A percentile compares a stretch with the other conserved stretches of the same genome.
These are phyloP conservation scores for Ochotona princeps DNA, from an alignment of 2,113 vertebrate species.

Conservation along the genomic window DNA sequence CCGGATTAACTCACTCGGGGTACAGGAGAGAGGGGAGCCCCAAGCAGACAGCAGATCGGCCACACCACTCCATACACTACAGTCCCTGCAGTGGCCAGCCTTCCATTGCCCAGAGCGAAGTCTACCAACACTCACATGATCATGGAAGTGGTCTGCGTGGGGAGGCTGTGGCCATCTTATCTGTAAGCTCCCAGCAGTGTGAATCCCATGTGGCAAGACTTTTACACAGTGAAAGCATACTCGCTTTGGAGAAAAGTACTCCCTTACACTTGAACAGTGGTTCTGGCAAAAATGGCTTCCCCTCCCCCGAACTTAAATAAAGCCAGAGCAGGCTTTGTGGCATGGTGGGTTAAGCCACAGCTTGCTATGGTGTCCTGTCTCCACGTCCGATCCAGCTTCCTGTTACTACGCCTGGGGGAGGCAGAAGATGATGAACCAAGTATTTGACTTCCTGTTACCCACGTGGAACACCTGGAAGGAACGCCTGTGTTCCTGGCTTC, in stretches of 20 bases:
- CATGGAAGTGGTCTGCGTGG: accelerated
- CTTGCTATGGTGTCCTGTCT: too few species aligned
- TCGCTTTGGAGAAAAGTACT: not conserved
- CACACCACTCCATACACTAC: not conserved
- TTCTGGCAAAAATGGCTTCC: not conserved
- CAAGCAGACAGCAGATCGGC: not conserved
- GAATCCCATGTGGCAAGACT: not conserved
- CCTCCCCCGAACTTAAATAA: not conserved
- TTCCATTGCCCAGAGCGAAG: not conserved
- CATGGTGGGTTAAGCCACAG: too few species aligned
- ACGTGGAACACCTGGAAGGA: too few species aligned
- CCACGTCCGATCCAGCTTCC: too few species aligned
- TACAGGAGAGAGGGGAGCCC: not conserved
- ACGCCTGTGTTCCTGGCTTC: too few species aligned
- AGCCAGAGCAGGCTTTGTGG: too few species aligned
- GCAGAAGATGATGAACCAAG: too few species aligned
- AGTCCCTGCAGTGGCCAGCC: not conserved
- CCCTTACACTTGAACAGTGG: not conserved
- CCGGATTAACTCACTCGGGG: not conserved
- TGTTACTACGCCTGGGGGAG: too few species aligned
- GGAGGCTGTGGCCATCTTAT: accelerated
- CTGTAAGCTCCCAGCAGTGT: not conserved
- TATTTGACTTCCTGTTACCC: too few species aligned
- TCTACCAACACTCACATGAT: accelerated
- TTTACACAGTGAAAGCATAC: not conserved